These are phyloP conservation scores for Ennomos fuscantarius DNA, from an alignment of 2,888 invertebrate genomes.

Conservation along the genomic window DNA sequence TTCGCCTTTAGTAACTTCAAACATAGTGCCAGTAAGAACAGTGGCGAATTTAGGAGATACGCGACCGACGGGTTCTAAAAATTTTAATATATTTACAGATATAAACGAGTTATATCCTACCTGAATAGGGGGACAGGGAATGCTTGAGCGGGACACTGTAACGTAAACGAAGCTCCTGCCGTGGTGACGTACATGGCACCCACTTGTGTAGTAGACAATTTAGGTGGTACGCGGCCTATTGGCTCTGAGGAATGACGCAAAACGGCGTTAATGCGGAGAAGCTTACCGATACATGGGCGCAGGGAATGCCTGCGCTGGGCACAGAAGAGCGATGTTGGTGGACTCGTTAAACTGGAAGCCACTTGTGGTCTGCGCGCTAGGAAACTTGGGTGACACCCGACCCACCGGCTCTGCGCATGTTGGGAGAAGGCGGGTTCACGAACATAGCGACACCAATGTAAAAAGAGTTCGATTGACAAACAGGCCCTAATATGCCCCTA, in stretches of 20 bases:
- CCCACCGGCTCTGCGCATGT: constrained; percentile 88
- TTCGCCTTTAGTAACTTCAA: constrained; percentile 79
- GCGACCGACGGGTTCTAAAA: constrained; percentile 72
- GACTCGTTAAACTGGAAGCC: constrained; percentile 85
- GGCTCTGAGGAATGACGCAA: constrained; percentile 73
- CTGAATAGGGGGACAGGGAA: constrained; percentile 80
- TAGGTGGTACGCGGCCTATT: constrained; percentile 76
- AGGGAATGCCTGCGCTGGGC: constrained; percentile 90
- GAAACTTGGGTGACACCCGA: constrained; percentile 87
- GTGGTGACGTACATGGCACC: constrained; percentile 86
- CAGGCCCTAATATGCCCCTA: constrained; percentile 56
- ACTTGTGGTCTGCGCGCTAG: constrained; percentile 86
- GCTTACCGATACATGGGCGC: constrained; percentile 90
- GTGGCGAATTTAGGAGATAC: constrained; percentile 85
- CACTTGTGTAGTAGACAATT: constrained; percentile 71
- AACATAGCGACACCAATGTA: constrained; percentile 52
- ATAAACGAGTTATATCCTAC: constrained; percentile 57
- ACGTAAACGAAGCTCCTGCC: constrained; percentile 76
- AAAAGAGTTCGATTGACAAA: constrained; percentile 35
- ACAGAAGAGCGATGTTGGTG: constrained; percentile 85
- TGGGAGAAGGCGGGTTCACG: constrained; percentile 81
- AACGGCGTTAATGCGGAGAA: constrained; percentile 57
- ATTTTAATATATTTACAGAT: constrained; percentile 49
- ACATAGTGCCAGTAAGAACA: constrained; percentile 80
- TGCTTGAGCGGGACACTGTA: constrained; percentile 91